Evolutionary conservation across 1,140 invertebrate species (phyloP).

Genomic region (Brachionus angularis): DNA sequence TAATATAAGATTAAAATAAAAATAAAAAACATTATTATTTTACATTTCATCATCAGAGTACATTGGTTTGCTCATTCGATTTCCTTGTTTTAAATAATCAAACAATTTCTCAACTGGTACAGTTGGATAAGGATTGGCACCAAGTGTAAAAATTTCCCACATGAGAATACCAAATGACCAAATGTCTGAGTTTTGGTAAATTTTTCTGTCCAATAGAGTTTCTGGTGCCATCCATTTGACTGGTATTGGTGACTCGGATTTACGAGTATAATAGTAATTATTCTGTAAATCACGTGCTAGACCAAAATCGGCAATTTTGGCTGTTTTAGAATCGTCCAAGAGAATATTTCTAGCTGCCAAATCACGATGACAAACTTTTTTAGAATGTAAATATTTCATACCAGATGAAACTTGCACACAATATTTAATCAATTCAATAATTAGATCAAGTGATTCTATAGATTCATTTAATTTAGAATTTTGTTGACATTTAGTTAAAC

Average conservation of each 20-base stretch:
- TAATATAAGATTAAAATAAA: not conserved
- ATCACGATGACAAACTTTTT: conserved; percentile 67
- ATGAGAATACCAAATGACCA: conserved; percentile 62
- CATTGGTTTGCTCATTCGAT: conserved; percentile 73
- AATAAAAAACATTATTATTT: not conserved
- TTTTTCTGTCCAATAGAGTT: conserved; percentile 84
- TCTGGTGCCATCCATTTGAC: conserved; percentile 99
- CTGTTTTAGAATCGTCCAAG: conserved; percentile 61
- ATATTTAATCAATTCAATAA: conserved; percentile 12
- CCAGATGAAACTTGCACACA: conserved; percentile 32
- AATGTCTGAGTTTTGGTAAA: conserved; percentile 92
- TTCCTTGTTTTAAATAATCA: conserved; percentile 76
- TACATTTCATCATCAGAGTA: conserved; percentile 53
- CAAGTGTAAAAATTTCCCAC: conserved; percentile 63
- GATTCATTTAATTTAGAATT: too few species aligned
- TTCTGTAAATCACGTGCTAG: conserved; percentile 75
- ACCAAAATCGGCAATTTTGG: conserved; percentile 80
- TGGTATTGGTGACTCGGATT: conserved; percentile 62
- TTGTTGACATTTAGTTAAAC: too few species aligned
- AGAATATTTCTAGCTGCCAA: conserved; percentile 78
- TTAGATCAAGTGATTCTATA: conserved; percentile 9
- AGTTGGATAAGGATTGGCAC: conserved; percentile 61
- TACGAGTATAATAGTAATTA: conserved; percentile 76
- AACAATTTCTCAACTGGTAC: conserved; percentile 68
- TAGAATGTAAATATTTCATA: conserved; percentile 42